Evolutionary conservation across 2,888 invertebrate genomes (phyloP).

Genomic region (Phytoseiulus persimilis): DNA sequence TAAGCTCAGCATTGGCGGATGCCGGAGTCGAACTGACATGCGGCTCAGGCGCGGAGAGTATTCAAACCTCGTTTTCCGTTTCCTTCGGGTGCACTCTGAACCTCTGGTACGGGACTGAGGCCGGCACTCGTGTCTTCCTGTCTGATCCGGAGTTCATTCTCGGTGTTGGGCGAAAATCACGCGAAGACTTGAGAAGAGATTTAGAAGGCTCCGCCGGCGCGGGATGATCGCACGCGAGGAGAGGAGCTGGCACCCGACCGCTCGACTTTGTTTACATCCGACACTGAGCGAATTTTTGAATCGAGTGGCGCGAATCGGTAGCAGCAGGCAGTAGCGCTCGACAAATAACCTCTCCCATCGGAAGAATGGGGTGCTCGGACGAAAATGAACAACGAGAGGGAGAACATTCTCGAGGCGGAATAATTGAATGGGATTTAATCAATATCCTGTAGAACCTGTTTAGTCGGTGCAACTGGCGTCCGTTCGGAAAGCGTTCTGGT

Average conservation of each 20-base stretch:
- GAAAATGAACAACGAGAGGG: too few relatives aligned
- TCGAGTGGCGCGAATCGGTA: not conserved
- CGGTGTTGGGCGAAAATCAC: not conserved
- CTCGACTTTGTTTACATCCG: not conserved
- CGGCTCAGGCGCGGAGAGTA: not conserved
- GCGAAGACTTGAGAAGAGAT: not conserved
- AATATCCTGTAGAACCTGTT: too few relatives aligned
- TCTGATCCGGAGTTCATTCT: not conserved
- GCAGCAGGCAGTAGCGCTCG: too few relatives aligned
- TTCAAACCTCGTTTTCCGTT: not conserved
- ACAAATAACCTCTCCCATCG: too few relatives aligned
- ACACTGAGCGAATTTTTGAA: not conserved
- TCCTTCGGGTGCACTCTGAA: not conserved
- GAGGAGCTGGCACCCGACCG: not conserved
- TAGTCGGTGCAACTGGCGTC: too few relatives aligned
- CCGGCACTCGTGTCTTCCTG: not conserved
- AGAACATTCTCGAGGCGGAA: too few relatives aligned
- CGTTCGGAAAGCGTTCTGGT: too few relatives aligned
- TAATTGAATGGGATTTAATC: too few relatives aligned
- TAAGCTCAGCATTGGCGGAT: too few relatives aligned
- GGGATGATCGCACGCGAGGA: not conserved
- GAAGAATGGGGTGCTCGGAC: too few relatives aligned
- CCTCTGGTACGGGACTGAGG: constrained; percentile 29
- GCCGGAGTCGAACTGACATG: not conserved
- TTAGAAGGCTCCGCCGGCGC: not conserved